Base-by-base conservation (phyloP, 1,140 invertebrate genomes). In the Parapsyche elsis region DNA sequence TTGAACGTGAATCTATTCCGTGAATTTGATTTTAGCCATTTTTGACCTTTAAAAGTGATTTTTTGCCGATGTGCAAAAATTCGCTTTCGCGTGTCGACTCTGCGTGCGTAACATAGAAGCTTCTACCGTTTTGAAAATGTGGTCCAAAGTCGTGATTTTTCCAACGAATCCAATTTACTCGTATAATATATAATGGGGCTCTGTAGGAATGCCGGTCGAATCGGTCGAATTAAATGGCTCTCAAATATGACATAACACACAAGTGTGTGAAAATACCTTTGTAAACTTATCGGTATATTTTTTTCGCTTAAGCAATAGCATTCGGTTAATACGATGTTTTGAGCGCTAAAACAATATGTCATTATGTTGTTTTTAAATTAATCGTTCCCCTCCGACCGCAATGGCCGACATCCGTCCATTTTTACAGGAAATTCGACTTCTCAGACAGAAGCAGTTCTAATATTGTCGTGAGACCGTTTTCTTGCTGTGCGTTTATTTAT, bases 41-140 rank as follows among this genome's bases (percentile, higher is more conserved):
- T n/a, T 38, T 38, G 30, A 38, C 30, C 30, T 38, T 38, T 38
- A 38, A 38, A 38, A 38, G 30, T 61, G 16, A 19, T 61, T 61
- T 61, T 61, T 61, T 21, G 57, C 64, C 64, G 5, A 12, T 30
- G 64, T 14, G 9, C 45, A 67, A 67, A 73, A 46, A 73, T 73
- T 49, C 45, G 38, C 38, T n/a, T 73, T 73, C 71, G 71, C 45
- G 71, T 46, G 10, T 38, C n/a, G 45, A 23, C 38, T 73, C 21
- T 21, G 71, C 71, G 71, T 73, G 71, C 71, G 71, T 73, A 73
- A 73, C 44, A 45, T 73, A 12, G 71, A 46, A 73, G 71, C 71
- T 73, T 73, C 71, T 46, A 46, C 71, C 16, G 71, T 46, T 49
- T 46, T 38, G 71, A 73, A 23, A 67, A 67, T 67, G 64, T 67